Conservation (phyloP, 2,888 invertebrate genomes). For the Ectemnius continuus region DNA sequence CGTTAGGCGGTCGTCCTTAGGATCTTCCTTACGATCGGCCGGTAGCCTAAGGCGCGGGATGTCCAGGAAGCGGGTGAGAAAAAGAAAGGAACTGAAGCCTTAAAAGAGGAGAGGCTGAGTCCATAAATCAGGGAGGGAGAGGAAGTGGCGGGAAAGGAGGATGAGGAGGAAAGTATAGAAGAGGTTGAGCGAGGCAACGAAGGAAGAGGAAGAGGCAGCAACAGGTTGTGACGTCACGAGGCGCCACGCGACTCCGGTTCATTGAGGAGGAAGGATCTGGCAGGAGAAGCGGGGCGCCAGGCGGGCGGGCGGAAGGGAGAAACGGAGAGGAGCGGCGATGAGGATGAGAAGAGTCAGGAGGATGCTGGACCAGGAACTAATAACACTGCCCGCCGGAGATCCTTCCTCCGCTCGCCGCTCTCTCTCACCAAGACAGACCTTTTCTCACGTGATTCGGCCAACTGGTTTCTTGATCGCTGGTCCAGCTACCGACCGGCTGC, state of each 20-base stretch:
- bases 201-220: conserved; percentile 68
- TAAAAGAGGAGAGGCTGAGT: not conserved
- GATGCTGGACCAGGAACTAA: conserved; percentile 69
- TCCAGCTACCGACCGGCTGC: no score
- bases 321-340: not conserved
- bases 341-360: conserved; percentile 19
- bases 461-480: conserved; percentile 55
- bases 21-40: not conserved
- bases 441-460: conserved; percentile 64
- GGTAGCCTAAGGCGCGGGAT: no score
- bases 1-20: conserved; percentile 11
- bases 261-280: conserved; percentile 70
- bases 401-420: conserved; percentile 18
- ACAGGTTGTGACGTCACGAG: conserved; percentile 77
- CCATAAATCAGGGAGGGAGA: no score
- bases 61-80: not conserved
- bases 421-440: conserved; percentile 40
- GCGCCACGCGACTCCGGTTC: conserved; percentile 76
- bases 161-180: conserved; percentile 18
- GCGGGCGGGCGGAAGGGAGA: no score
- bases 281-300: conserved; percentile 10
- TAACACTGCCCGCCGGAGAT: conserved; percentile 23
- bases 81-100: not conserved
- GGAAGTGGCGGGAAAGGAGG: conserved; percentile 4
- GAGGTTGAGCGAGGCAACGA: conserved; percentile 17